These are phyloP conservation scores for Acromyrmex heyeri DNA, from an alignment of 1,140 invertebrate species.

Conservation along the genomic window DNA sequence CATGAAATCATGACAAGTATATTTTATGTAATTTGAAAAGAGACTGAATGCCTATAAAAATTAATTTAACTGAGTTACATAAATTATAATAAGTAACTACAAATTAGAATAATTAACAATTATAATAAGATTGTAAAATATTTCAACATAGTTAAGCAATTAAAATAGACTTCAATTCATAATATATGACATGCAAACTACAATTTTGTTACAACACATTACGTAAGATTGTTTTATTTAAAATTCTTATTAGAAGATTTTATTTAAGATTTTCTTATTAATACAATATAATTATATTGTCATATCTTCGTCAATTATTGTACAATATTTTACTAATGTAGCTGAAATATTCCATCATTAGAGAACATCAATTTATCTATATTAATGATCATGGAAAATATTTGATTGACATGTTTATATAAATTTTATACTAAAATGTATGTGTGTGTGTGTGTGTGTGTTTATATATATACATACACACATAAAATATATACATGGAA, in stretches of 20 bases:
- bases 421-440: not conserved
- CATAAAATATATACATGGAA: not conserved
- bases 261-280: not conserved
- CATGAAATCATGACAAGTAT: not conserved
- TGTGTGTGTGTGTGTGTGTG: not conserved
- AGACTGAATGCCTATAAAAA: not conserved
- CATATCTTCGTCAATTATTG: not conserved
- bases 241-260: not conserved
- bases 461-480: no score
- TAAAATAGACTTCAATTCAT: not conserved
- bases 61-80: not conserved
- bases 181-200: not conserved
- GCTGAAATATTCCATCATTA: not conserved
- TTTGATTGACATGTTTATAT: not conserved
- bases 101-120: not conserved
- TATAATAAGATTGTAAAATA: not conserved
- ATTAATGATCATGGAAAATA: not conserved
- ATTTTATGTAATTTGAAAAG: slow-evolving; percentile 1
- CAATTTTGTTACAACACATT: not conserved
- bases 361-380: not conserved
- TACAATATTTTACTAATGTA: not conserved
- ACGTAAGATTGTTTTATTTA: not conserved
- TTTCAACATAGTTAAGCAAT: not conserved
- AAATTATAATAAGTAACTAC: not conserved
- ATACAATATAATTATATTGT: not conserved